Evolutionary conservation across 2,888 invertebrate species (phyloP).

Genomic region (Phasia obesa): DNA sequence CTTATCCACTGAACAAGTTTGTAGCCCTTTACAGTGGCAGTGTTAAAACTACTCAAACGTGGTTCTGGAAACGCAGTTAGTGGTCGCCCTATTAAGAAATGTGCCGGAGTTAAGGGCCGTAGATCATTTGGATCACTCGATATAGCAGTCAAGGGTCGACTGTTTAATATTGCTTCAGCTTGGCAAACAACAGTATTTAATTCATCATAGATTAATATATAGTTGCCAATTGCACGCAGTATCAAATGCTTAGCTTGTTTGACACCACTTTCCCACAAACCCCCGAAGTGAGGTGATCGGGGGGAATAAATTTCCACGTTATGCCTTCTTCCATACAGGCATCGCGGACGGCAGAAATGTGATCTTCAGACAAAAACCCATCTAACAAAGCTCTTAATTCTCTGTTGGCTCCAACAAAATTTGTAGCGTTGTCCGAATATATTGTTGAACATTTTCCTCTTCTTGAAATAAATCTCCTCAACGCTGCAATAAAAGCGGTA

Average conservation of each 20-base stretch:
- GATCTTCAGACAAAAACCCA: neutral
- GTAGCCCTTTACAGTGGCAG: neutral
- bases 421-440: slow-evolving; percentile 43
- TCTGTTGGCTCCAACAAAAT: slow-evolving; percentile 37
- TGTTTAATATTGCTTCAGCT: slow-evolving; percentile 20
- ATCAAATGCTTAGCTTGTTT: slow-evolving; percentile 21
- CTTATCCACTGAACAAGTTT: slow-evolving; percentile 28
- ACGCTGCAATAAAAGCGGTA: neutral
- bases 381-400: slow-evolving; percentile 7
- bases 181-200: slow-evolving; percentile 9
- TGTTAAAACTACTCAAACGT: neutral
- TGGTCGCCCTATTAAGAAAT: slow-evolving; percentile 22
- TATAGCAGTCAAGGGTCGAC: slow-evolving; percentile 38
- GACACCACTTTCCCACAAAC: slow-evolving; percentile 46
- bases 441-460: slow-evolving; percentile 16
- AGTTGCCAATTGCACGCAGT: slow-evolving; percentile 1
- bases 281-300: slow-evolving; percentile 41
- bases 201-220: slow-evolving; percentile 20
- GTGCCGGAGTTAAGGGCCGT: slow-evolving; percentile 23
- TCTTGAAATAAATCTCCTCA: neutral
- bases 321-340: slow-evolving; percentile 1
- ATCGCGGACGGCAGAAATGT: neutral
- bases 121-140: slow-evolving; percentile 34
- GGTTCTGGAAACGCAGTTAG: slow-evolving; percentile 16
- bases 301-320: slow-evolving; percentile 36